Percentiles rank a stretch among this genome's conserved stretches.
Conservation (phyloP, 2,888 invertebrate genomes). For the Habrosyne pyritoides region DNA sequence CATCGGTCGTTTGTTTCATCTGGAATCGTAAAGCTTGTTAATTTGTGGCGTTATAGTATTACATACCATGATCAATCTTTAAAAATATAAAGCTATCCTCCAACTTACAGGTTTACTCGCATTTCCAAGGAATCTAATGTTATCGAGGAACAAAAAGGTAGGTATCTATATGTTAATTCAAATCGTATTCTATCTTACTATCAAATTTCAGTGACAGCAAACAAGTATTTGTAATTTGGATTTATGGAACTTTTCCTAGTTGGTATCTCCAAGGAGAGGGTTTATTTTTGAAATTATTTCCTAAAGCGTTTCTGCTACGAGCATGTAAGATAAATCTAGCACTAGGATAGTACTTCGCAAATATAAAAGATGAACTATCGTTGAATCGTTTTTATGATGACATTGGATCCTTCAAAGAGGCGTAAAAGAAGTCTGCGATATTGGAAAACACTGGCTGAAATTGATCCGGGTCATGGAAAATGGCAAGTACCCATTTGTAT, state of each 20-base stretch:
- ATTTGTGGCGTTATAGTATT: not conserved
- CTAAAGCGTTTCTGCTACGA: not conserved
- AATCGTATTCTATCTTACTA: too few relatives aligned
- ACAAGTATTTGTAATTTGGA: not conserved
- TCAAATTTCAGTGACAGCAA: not conserved
- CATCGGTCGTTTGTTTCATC: constrained; percentile 74
- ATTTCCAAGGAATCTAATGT: too few relatives aligned
- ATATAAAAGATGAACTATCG: constrained; percentile 28
- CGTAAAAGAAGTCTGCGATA: constrained; percentile 28
- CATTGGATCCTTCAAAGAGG: constrained; percentile 22
- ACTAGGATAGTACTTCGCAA: constrained; percentile 22
- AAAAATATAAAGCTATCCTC: too few relatives aligned
- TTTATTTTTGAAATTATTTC: not conserved
- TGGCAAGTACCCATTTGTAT: not conserved
- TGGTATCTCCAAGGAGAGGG: not conserved
- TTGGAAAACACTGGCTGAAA: constrained; percentile 34
- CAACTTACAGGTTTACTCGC: too few relatives aligned
- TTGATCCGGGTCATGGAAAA: constrained; percentile 32
- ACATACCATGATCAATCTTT: too few relatives aligned
- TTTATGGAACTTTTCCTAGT: not conserved
- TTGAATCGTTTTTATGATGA: constrained; percentile 29
- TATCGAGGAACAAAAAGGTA: too few relatives aligned
- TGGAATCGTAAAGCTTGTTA: constrained; percentile 28
- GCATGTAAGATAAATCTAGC: constrained; percentile 14
- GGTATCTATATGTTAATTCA: too few relatives aligned